Evolutionary conservation across 2,797 vertebrate species (phyloP).

Genomic region (Limnodromus scolopaceus): DNA sequence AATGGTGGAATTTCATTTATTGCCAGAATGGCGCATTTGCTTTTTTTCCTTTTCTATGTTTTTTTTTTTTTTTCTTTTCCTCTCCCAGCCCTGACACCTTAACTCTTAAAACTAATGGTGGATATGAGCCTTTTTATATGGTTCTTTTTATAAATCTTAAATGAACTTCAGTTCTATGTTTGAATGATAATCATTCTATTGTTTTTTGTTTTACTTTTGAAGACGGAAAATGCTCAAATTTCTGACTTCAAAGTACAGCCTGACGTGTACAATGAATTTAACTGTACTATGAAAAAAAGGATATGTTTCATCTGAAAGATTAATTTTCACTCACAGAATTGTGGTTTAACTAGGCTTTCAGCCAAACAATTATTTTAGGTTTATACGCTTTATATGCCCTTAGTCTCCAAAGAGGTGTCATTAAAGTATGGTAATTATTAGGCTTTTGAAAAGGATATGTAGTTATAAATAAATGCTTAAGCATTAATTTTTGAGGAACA

Average conservation of each 20-base stretch:
- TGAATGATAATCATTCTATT: neutral
- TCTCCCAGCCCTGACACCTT: fast-evolving
- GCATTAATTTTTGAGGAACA: neutral
- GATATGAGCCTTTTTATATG: neutral
- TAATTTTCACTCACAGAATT: neutral
- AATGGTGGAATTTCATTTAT: neutral
- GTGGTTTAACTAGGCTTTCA: neutral
- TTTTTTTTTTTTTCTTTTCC: fast-evolving
- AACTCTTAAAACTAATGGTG: neutral
- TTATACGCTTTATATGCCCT: neutral
- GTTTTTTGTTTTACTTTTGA: neutral
- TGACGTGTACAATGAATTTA: neutral
- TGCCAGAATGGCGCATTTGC: neutral
- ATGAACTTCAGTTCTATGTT: neutral
- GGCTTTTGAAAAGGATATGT: neutral
- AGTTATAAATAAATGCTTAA: neutral
- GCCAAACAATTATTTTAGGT: slow-evolving; percentile 19
- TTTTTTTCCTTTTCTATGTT: neutral
- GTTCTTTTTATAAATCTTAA: neutral
- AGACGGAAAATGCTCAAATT: neutral
- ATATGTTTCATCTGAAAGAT: neutral
- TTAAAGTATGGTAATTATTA: neutral
- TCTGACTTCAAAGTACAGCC: neutral
- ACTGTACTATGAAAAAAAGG: neutral
- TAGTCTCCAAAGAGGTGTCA: neutral